Base-by-base conservation (phyloP, 64 coral and sea anemone species). In the Platygyra sinensis region DNA sequence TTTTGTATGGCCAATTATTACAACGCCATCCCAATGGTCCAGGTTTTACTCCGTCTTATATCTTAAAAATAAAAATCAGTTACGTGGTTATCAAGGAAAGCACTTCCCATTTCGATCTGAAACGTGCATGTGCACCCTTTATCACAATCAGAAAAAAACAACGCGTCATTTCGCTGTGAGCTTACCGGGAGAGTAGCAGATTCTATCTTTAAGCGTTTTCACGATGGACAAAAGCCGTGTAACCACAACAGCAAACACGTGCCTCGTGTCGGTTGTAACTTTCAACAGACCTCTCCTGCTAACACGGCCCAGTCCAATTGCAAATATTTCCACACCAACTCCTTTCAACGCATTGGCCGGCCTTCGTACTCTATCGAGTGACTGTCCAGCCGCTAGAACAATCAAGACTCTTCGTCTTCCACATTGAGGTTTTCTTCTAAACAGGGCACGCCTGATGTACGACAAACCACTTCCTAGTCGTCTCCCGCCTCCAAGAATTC, bases 361-460 rank as follows among this genome's bases (percentile, higher is more conserved):
- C 72, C 42, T 52, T 16, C 29, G 22, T 2, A 92, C 90, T 79
- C 42, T 52, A 52, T 92, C 90, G 12, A 92, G 27, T 14, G 82
- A 92, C 17, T 7, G n/a, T 18, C 90, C 90, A 20, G 57, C 30
- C 0, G 73, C 72, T 10, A 92, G 38, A 52, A 87, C 71, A 10
- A 92, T 75, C 10, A 92, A 72, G 7, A 92, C 82, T 79, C 90
- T 92, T 86, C 85, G 63, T 38, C 90, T 78, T 22, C 90, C 90
- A 80, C 90, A 92, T 27, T 79, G 55, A 38, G 90, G 90, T 72
- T 62, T 86, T 87, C 90, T 83, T 78, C 30, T 36, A 50, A 92
- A 92, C 62, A 92, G 62, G 74, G 87, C 79, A 13, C 8, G 61
- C 52, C 61, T 92, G 42, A 67, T 62, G 71, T 92, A 92, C 7